Percentiles rank a stretch among this genome's conserved stretches.
Conservation (phyloP, 2,797 vertebrate genomes). For the Glossophaga mutica region DNA sequence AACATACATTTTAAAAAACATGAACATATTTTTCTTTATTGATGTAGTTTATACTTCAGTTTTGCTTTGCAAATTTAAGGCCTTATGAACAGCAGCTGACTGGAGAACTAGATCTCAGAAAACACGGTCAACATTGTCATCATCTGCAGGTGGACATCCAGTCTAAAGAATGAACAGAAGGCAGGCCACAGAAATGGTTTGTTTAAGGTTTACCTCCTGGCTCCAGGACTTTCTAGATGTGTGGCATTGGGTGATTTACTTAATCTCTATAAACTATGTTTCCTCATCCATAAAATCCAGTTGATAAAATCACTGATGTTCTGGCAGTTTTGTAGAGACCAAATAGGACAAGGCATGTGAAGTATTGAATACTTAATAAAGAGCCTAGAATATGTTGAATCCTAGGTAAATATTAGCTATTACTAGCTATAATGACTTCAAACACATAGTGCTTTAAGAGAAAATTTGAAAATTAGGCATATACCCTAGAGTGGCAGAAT, state of each 20-base stretch:
- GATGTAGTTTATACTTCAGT: background rate
- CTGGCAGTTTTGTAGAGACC: background rate
- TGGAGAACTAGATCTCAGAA: background rate
- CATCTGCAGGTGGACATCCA: background rate
- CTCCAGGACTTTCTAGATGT: background rate
- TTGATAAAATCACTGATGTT: background rate
- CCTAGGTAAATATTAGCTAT: background rate
- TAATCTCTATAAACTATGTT: background rate
- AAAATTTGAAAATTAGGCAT: background rate
- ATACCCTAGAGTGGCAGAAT: background rate
- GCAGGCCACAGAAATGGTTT: background rate
- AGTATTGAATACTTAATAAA: conserved; percentile 2
- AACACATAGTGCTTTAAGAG: background rate
- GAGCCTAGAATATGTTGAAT: background rate
- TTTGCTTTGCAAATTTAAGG: background rate
- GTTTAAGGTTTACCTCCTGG: background rate
- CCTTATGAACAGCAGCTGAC: background rate
- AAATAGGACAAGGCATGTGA: background rate
- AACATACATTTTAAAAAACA: background rate
- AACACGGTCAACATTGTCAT: background rate
- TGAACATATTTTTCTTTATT: background rate
- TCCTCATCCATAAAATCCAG: background rate
- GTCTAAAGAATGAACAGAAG: background rate
- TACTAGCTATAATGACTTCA: conserved; percentile 13
- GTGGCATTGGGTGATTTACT: background rate